These are phyloP conservation scores for Lateolabrax maculatus DNA, from an alignment of 2,797 vertebrate genomes.

Conservation along the genomic window DNA sequence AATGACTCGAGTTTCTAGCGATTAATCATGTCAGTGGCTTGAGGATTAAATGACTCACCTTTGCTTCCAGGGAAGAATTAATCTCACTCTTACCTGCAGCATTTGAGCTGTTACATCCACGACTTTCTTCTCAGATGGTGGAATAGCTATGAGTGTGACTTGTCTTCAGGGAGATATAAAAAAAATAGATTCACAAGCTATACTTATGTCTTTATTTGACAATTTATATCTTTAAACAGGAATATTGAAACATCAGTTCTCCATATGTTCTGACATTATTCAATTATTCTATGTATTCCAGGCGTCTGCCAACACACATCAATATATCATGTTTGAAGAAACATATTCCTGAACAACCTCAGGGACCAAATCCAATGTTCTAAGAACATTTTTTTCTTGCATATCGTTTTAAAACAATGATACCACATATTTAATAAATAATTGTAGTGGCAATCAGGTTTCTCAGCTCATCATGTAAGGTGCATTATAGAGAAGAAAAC, in stretches of 20 bases:
- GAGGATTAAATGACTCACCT: slow-evolving; percentile 1
- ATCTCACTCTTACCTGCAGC: background rate
- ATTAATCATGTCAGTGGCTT: slow-evolving; percentile 21
- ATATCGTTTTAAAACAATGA: background rate
- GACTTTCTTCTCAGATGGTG: background rate
- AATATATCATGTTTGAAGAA: background rate
- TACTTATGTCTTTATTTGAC: background rate
- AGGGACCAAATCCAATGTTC: background rate
- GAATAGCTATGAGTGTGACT: background rate
- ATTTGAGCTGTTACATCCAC: background rate
- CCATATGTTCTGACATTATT: background rate
- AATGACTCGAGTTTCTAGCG: background rate
- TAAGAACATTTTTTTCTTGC: background rate
- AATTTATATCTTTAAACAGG: background rate
- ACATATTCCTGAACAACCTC: background rate
- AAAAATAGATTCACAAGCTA: background rate
- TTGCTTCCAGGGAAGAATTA: background rate
- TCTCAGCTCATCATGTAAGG: background rate
- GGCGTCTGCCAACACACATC: background rate
- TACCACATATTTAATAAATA: background rate
- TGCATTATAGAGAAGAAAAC: background rate
- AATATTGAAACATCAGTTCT: background rate
- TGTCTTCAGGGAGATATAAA: background rate
- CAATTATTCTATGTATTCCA: background rate
- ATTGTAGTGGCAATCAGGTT: background rate